Conservation (phyloP, 2,888 invertebrate genomes). For the Papilio protenor region DNA sequence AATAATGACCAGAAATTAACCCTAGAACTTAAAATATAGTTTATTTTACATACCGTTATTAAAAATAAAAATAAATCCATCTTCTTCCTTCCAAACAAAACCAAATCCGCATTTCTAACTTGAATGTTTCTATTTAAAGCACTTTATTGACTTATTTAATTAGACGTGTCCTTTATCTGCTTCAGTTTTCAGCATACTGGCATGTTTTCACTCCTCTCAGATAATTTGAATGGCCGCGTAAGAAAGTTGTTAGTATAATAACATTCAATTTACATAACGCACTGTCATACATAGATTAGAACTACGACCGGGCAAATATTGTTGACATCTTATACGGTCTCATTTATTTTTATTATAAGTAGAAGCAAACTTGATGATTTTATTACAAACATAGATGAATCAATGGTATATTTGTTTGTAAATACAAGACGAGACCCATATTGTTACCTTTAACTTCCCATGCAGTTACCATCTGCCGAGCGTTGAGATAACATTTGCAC, state of each 20-base stretch:
- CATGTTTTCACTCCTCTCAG: conserved; percentile 54
- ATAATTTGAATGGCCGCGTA: conserved; percentile 66
- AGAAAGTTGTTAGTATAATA: conserved; percentile 66
- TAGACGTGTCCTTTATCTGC: conserved; percentile 66
- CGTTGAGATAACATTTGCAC: not conserved
- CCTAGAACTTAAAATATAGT: not conserved
- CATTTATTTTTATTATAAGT: conserved; percentile 49
- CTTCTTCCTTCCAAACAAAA: conserved; percentile 57
- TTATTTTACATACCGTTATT: conserved; percentile 59
- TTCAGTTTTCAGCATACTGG: conserved; percentile 67
- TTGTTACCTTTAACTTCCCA: not conserved
- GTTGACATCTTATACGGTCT: conserved; percentile 73
- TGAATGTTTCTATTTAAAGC: conserved; percentile 53
- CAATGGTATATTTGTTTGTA: conserved; percentile 28
- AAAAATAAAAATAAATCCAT: conserved; percentile 61
- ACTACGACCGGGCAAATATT: conserved; percentile 71
- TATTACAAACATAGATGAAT: conserved; percentile 40
- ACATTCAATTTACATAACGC: conserved; percentile 66
- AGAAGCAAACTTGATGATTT: conserved; percentile 34
- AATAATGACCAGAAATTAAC: not conserved
- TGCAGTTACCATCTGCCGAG: not conserved
- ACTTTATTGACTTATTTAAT: conserved; percentile 44
- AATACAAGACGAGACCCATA: conserved; percentile 3
- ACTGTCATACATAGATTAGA: conserved; percentile 64
- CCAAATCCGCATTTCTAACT: conserved; percentile 65